A percentile compares a stretch with the other conserved stretches of the same genome.
These are phyloP conservation scores for Chaetops frenatus DNA, from an alignment of 2,113 vertebrate species.

Conservation along the genomic window DNA sequence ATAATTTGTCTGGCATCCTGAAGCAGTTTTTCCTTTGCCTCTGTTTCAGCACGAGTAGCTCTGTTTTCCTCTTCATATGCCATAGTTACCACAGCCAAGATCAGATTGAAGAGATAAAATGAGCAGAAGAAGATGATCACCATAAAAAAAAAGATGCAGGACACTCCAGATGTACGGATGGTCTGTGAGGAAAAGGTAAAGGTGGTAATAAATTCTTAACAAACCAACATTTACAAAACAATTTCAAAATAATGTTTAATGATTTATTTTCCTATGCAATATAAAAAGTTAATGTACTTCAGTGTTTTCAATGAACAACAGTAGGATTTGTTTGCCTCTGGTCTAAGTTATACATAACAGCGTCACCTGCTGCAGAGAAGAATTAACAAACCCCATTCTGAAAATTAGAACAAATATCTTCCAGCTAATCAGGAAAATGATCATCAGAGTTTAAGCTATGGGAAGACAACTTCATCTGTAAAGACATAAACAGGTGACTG, in stretches of 20 bases:
- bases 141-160: conserved; percentile 89
- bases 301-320: neutral
- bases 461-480: neutral
- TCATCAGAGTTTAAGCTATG: neutral
- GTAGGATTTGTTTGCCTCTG: neutral
- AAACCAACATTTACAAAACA: neutral
- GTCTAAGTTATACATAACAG: neutral
- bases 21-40: conserved; percentile 84
- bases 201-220: neutral
- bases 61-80: conserved; percentile 94
- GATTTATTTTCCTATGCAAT: neutral
- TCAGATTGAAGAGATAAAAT: conserved; percentile 96
- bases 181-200: conserved; percentile 70
- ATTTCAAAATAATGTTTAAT: neutral
- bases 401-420: neutral
- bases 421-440: neutral
- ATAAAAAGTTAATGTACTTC: neutral
- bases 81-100: conserved; percentile 97
- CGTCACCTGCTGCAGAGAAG: neutral
- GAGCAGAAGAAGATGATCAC: conserved; percentile 94
- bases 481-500: neutral
- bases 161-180: conserved; percentile 88
- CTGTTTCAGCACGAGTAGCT: conserved; percentile 84
- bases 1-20: conserved; percentile 78
- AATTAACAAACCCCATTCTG: neutral